These are phyloP conservation scores for Melanocharis versteri DNA, from an alignment of 2,113 vertebrate genomes.

Conservation along the genomic window DNA sequence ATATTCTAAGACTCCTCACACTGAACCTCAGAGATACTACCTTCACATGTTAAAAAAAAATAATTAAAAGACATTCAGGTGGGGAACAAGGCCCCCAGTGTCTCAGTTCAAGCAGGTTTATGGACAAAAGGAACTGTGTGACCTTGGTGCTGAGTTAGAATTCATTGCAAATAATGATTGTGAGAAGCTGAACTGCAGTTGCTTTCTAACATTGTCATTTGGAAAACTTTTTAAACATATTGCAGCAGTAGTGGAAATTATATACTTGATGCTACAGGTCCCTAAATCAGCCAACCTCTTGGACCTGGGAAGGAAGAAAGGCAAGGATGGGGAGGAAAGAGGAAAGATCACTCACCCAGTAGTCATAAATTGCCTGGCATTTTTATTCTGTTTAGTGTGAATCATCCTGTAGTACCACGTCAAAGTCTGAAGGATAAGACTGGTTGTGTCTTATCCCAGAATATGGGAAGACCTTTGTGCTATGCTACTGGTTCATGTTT, in stretches of 20 bases:
- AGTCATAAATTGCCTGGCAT: not conserved
- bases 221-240: not conserved
- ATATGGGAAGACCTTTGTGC: not conserved
- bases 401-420: not conserved
- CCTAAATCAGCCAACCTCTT: not conserved
- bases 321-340: not conserved
- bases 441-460: not conserved
- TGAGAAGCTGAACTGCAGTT: not conserved
- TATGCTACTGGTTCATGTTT: not conserved
- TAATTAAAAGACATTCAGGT: not conserved
- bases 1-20: not conserved
- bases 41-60: not conserved
- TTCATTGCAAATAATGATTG: not conserved
- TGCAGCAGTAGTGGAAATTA: not conserved
- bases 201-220: not conserved
- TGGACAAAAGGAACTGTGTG: not conserved
- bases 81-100: not conserved
- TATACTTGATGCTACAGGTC: not conserved
- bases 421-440: not conserved
- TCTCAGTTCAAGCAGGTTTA: not conserved
- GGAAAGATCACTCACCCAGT: not conserved
- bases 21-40: not conserved
- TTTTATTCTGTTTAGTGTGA: not conserved
- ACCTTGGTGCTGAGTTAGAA: not conserved
- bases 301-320: not conserved